Evolutionary conservation across 1,140 invertebrate genomes (phyloP).

Genomic region (Drosophila albomicans): DNA sequence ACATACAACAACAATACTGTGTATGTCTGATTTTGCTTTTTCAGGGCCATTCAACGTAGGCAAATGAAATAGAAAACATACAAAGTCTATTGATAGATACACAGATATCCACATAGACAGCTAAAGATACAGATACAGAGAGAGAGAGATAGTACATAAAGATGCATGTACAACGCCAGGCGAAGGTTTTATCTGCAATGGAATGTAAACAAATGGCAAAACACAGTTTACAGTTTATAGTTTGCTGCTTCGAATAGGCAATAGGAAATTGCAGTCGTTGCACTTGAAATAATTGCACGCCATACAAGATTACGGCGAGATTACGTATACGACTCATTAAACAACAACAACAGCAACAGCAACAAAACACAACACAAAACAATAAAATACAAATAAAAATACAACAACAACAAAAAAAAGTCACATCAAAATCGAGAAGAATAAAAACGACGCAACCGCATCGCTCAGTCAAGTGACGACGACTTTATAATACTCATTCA

Average conservation of each 20-base stretch:
- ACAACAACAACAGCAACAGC: slow-evolving; percentile 12
- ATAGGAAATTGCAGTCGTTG: slow-evolving; percentile 53
- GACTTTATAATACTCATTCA: slow-evolving; percentile 3
- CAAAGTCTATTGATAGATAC: slow-evolving; percentile 50
- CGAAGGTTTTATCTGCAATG: slow-evolving; percentile 25
- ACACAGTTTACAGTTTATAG: slow-evolving; percentile 5
- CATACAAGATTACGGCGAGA: slow-evolving; percentile 46
- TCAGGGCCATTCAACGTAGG: slow-evolving; percentile 54
- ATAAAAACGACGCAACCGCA: neutral
- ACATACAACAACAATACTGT: slow-evolving; percentile 22
- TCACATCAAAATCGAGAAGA: neutral
- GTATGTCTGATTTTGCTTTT: neutral
- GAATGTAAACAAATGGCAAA: slow-evolving; percentile 46
- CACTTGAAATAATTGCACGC: slow-evolving; percentile 55
- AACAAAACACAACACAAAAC: slow-evolving; percentile 3
- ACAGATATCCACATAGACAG: slow-evolving; percentile 7
- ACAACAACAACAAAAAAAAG: neutral
- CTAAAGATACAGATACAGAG: slow-evolving; percentile 1
- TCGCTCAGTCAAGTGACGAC: neutral
- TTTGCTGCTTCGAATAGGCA: slow-evolving; percentile 31
- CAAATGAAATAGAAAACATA: slow-evolving; percentile 72
- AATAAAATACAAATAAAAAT: slow-evolving; percentile 8
- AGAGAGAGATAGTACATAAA: slow-evolving; percentile 7
- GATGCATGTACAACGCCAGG: neutral
- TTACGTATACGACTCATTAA: slow-evolving; percentile 53